Base-by-base conservation (phyloP, 2,888 invertebrate species). In the Dasypolia templi region DNA sequence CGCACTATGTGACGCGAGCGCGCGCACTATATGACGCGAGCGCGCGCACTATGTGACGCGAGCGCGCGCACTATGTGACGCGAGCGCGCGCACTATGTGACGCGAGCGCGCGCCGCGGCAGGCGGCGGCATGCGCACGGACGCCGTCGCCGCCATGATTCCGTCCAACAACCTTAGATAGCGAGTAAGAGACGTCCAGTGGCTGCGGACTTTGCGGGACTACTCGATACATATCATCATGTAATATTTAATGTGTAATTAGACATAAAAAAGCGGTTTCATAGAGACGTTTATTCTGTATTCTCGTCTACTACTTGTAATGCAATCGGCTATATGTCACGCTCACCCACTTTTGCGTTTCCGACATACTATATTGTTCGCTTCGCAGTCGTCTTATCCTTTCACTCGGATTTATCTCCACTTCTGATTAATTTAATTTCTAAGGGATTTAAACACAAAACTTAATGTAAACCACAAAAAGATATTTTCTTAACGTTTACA, bases 191-290 rank as follows among this genome's bases (percentile, higher is more conserved):
- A 96, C 96, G 96, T 96, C 96, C 96, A 96, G 94, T 95, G 95
- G 95, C 95, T 95, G 95, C 93, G 95, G 95, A 96, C 96, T 95
- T 93, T 96, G 97, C 96, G 97, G 97, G 97, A 97, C 97, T 97
- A 97, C 97, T 97, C 96, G 96, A 96, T 97, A 97, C 97, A 97
- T 97, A 97, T 97, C 97, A 97, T 97, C 97, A 97, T 94, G 94
- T 97, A 97, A 97, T 96, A 96, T 96, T 91, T 97, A 97, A 95
- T 95, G 92, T 95, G 93, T 97, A 96, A 96, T 95, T 96, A 96
- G 95, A 88, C 92, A 91, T 95, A 95, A 94, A 90, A 93, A 93
- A 94, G 92, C 95, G 94, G 95, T 96, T 96, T 95, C 97, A 97
- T 96, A 96, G 95, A 96, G 96, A 96, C 95, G 94, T 96, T 95